Evolutionary conservation across 2,797 vertebrate species (phyloP).

Genomic region (Danio tinwini): DNA sequence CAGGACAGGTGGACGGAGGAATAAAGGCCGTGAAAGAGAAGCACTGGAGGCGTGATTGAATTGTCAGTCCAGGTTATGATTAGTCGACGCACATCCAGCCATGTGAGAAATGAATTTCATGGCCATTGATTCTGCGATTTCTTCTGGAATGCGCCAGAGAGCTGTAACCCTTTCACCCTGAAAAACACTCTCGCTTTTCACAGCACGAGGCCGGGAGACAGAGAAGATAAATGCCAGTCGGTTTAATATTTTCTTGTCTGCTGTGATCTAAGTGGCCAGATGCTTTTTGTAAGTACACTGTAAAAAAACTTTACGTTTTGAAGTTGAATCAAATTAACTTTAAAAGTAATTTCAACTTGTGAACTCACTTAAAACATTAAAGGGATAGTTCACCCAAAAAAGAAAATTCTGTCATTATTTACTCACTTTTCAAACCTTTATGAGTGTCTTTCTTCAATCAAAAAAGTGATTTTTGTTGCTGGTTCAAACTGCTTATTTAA

Average conservation of each 20-base stretch:
- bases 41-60: constrained; percentile 72
- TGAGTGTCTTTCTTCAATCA: too few species aligned
- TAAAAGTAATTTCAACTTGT: too few species aligned
- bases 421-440: too few species aligned
- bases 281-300: neutral
- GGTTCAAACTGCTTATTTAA: too few species aligned
- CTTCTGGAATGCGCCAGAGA: constrained; percentile 73
- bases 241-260: constrained; percentile 5
- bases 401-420: too few species aligned
- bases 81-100: constrained; percentile 76
- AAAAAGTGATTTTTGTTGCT: too few species aligned
- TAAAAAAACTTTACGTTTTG: neutral
- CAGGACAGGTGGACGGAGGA: constrained; percentile 18
- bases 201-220: constrained; percentile 19
- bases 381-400: too few species aligned
- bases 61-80: constrained; percentile 84
- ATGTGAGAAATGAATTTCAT: constrained; percentile 85
- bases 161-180: constrained; percentile 53
- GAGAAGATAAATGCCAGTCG: constrained; percentile 25
- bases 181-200: constrained; percentile 36
- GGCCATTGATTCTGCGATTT: constrained; percentile 80
- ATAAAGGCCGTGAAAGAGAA: constrained; percentile 57
- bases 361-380: too few species aligned
- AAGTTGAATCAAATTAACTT: too few species aligned
- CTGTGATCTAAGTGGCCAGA: neutral